Base-by-base conservation (phyloP, 2,113 vertebrate species). In the Phrynosoma platyrhinos region DNA sequence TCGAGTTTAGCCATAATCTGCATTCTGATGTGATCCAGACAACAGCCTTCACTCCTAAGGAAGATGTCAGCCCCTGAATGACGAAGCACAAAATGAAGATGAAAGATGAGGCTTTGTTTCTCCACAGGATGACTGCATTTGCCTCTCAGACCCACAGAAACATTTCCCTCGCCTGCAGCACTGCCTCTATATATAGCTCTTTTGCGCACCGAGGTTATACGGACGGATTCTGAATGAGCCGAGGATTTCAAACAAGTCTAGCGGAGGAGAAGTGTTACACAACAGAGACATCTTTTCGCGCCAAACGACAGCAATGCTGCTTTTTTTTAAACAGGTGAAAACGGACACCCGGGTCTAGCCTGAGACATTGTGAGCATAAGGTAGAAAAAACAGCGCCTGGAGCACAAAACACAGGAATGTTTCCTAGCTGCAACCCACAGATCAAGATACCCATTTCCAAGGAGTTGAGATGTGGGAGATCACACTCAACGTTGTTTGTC, bases 141-240 rank as follows among this genome's bases (percentile, higher is more conserved):
- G 93, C 82, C 91, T 90, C 62, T 64, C 71, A 84, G 88, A 86
- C 40, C 86, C 9, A 0, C 36, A 30, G 68, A 89, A 32, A 85
- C 55, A 16, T 8, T 42, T 42, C 80, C 91, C 90, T 79, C 84
- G 92, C 88, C 94, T 93, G 92, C 93, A 94, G 92, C 69, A 58
- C 12, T 8, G 64, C 68, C 6, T 52, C 93, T 94, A 94, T 92
- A 94, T 93, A 93, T 89, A 94, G 94, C 85, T 91, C 62, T 90
- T 82, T 84, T 94, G 92, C 25, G 47, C 94, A 94, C 93, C 91
- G 90, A 91, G 88, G 82, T 90, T 88, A 68, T 47, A 87, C 5
- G 87, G 92, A 88, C 30, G 87, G 92, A 90, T 90, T 92, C 90
- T 80, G 83, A 95, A 72, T 85, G 74, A 91, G 91, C 84, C 47